phyloP scores from a whole-genome alignment of 37 sponge, comb jelly and placozoan species.

The Mnemiopsis leidyi region DNA sequence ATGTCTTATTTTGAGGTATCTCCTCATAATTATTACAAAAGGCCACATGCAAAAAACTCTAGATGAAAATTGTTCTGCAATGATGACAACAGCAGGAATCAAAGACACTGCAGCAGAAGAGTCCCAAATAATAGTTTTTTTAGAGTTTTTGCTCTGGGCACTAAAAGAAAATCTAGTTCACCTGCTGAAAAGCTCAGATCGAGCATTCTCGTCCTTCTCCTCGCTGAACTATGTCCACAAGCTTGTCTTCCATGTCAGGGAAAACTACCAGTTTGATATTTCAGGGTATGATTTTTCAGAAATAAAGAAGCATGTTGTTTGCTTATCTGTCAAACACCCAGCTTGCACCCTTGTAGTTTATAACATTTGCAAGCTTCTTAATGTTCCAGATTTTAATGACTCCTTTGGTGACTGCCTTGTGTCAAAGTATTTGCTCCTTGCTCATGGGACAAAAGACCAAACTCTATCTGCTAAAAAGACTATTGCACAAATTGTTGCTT shows the following conservation, averaged over 20 bases:
- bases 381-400: background rate
- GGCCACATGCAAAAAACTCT: background rate
- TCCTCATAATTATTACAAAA: background rate
- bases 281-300: background rate
- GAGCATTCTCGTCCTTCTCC: background rate
- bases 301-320: background rate
- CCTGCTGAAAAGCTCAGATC: background rate
- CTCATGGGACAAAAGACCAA: background rate
- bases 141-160: slow-evolving; percentile 9
- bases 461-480: background rate
- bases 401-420: background rate
- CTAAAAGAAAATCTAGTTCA: background rate
- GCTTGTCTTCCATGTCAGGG: slow-evolving; percentile 5
- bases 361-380: background rate
- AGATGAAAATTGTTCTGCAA: background rate
- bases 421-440: background rate
- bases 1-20: background rate
- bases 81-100: background rate
- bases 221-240: slow-evolving; percentile 39
- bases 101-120: background rate
- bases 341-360: background rate
- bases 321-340: background rate
- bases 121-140: background rate
- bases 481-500: background rate
- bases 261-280: background rate